Percentiles rank a stretch among this genome's conserved stretches.
These are phyloP conservation scores for Gymnodraco acuticeps DNA, from an alignment of 2,797 vertebrate genomes.

Conservation along the genomic window DNA sequence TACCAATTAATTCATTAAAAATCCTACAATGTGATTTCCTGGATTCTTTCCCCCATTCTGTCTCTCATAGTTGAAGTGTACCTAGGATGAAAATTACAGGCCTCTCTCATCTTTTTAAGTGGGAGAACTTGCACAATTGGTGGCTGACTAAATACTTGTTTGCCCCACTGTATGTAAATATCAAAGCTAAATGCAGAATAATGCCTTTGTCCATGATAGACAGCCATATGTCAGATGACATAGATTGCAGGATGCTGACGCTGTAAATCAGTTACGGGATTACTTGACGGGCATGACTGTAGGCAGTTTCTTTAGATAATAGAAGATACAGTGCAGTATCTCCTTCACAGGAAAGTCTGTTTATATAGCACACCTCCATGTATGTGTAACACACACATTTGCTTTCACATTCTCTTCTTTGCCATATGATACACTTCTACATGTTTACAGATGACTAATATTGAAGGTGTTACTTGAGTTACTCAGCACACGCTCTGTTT, in stretches of 20 bases:
- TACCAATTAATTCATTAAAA: no score
- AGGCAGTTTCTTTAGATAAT: conserved; percentile 45
- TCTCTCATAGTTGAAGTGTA: no score
- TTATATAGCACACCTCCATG: background rate
- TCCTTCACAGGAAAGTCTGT: conserved; percentile 11
- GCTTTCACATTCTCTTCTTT: background rate
- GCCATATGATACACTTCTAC: conserved; percentile 1
- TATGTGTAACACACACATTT: conserved; percentile 3
- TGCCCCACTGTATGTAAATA: conserved; percentile 10
- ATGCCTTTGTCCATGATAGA: conserved; percentile 33
- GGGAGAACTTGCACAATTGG: no score
- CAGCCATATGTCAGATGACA: conserved; percentile 38
- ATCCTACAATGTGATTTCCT: no score
- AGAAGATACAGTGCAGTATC: conserved; percentile 10
- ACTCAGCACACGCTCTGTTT: conserved; percentile 20
- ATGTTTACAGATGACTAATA: conserved; percentile 18
- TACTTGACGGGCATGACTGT: conserved; percentile 45
- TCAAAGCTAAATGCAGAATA: conserved; percentile 43
- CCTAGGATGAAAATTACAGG: no score
- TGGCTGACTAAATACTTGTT: no score
- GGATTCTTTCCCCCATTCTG: no score
- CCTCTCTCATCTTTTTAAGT: no score
- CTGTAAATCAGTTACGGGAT: conserved; percentile 58
- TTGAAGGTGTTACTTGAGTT: conserved; percentile 21
- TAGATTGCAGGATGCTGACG: conserved; percentile 34